Evolutionary conservation across 2,797 vertebrate species (phyloP).

Genomic region (Cygnus olor): DNA sequence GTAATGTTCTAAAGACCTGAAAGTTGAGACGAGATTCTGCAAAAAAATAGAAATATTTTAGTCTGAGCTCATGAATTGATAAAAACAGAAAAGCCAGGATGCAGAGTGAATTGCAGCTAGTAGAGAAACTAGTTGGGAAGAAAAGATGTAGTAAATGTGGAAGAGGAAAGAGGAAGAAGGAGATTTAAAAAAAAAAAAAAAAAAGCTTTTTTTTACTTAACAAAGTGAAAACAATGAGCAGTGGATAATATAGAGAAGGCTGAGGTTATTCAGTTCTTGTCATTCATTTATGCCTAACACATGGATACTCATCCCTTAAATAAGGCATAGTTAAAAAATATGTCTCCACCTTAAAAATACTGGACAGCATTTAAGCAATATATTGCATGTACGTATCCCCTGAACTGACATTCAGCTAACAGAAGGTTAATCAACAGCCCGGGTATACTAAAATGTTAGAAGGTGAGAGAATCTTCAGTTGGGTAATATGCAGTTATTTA

Average conservation of each 20-base stretch:
- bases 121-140: background rate
- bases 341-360: background rate
- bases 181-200: background rate
- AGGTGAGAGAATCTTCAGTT: background rate
- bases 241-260: background rate
- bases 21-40: background rate
- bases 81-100: background rate
- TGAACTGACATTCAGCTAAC: background rate
- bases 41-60: background rate
- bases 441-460: background rate
- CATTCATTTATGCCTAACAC: no score
- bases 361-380: background rate
- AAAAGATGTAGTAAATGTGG: background rate
- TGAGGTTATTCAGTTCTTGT: background rate
- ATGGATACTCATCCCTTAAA: background rate
- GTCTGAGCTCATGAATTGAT: background rate
- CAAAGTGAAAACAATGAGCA: background rate
- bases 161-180: background rate
- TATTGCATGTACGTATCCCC: accelerated
- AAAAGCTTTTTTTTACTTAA: background rate
- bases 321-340: background rate
- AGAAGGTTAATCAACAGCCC: background rate
- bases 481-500: background rate
- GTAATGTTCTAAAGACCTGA: background rate
- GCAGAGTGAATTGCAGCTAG: background rate